phyloP scores from a whole-genome alignment of 2,113 vertebrate species.

The Sceloporus tristichus region DNA sequence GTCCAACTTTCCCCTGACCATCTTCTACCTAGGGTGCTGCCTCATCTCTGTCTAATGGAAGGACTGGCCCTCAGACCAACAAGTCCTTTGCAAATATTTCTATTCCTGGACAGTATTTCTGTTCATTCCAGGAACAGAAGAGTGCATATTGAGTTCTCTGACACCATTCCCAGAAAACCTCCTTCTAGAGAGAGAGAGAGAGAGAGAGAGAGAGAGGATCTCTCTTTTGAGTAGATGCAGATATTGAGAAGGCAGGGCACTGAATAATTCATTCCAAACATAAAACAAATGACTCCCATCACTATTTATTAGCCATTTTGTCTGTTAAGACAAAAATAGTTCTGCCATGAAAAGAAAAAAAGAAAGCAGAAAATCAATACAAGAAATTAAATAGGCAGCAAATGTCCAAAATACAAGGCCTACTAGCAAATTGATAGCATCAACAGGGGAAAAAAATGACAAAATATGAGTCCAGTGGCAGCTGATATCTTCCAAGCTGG shows the following conservation, averaged over 20 bases:
- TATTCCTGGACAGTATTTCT: neutral
- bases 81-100: neutral
- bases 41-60: neutral
- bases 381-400: neutral
- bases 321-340: neutral
- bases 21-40: no score
- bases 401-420: neutral
- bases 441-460: neutral
- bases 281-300: neutral
- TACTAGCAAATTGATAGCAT: neutral
- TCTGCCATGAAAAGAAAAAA: neutral
- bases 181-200: neutral
- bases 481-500: no score
- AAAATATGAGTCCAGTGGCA: no score
- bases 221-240: neutral
- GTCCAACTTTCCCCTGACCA: no score
- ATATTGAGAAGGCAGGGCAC: neutral
- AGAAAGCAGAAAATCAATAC: neutral
- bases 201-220: neutral
- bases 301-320: conserved; percentile 5
- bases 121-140: neutral
- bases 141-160: neutral
- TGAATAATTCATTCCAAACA: conserved; percentile 11
- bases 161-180: conserved; percentile 15
- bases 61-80: neutral